A percentile compares a stretch with the other conserved stretches of the same genome.
Evolutionary conservation across 1,140 invertebrate species (phyloP).

Genomic region (Zaprionus vittiger): DNA sequence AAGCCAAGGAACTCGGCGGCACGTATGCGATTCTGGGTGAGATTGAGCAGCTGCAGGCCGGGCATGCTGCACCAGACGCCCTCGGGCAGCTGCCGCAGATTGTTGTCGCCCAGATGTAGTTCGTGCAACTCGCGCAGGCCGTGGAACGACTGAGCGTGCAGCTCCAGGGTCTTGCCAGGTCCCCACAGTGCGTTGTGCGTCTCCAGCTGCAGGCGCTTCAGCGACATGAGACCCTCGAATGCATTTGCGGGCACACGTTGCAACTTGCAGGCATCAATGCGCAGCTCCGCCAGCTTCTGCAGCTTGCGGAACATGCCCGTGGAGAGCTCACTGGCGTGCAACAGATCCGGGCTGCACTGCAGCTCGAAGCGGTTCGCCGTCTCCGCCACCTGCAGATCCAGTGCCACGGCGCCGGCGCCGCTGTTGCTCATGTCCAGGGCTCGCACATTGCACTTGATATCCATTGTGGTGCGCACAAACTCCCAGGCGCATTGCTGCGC

Average conservation of each 20-base stretch:
- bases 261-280: conserved; percentile 90
- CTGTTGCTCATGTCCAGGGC: conserved; percentile 81
- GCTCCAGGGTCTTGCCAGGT: conserved; percentile 87
- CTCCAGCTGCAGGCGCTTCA: conserved; percentile 89
- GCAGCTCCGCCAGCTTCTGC: conserved; percentile 88
- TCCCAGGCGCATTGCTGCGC: conserved; percentile 83
- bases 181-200: conserved; percentile 89
- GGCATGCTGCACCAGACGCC: conserved; percentile 90
- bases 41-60: conserved; percentile 90
- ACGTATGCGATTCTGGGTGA: conserved; percentile 90
- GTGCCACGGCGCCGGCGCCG: conserved; percentile 60
- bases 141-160: conserved; percentile 87
- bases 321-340: conserved; percentile 88
- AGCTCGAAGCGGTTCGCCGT: conserved; percentile 88
- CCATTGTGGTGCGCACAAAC: conserved; percentile 81
- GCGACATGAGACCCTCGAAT: conserved; percentile 89
- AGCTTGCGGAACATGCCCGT: conserved; percentile 88
- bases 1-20: conserved; percentile 89
- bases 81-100: conserved; percentile 89
- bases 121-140: conserved; percentile 88
- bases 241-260: conserved; percentile 88
- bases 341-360: conserved; percentile 88
- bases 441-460: conserved; percentile 86
- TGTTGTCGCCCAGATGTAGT: conserved; percentile 90
- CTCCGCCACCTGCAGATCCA: conserved; percentile 86